Base-by-base conservation (phyloP, 2,888 invertebrate genomes). In the Coremacera marginata region DNA sequence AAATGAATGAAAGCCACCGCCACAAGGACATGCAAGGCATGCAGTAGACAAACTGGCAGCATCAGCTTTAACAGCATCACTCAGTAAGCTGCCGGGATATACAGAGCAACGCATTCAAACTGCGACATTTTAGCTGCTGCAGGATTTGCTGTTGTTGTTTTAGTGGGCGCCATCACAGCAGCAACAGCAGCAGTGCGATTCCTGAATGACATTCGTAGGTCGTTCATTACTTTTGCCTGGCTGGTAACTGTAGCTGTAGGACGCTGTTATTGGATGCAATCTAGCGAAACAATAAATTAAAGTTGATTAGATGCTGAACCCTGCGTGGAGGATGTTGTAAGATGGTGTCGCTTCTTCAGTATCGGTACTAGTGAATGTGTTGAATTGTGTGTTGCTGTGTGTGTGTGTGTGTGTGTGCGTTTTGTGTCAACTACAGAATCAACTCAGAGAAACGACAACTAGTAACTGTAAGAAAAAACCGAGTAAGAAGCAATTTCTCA, bases 261-360 rank as follows among this genome's bases (percentile, higher is more conserved):
- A 27, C n/a, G 31, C 49, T 70, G 34, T 70, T 71, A 76, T 77
- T 77, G 77, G 77, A 77, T 77, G 76, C 72, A 72, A 77, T 77
- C 72, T 60, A 63, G 67, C 72, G 71, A 77, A 67, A 77, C 77
- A 77, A 77, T 77, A 77, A 77, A 77, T 77, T 77, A 72, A 72
- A 72, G 49, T 72, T 72, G 77, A 72, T 77, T 77, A 77, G 67
- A 67, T 19, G 71, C 65, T 72, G 55, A 34, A 27, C 52, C 27
- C 19, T 9, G 37, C 16, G 71, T 14, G 25, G 25, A 34, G 57
- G 8, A 65, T 22, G 5, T 37, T 22, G 19, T n/a, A 11, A n/a
- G n/a, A 37, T 37, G 37, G 22, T 9, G 44, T 8, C 55, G 34
- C 16, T n/a, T 5, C 9, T 37, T 27, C 0, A 11, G 31, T 67